A percentile compares a stretch with the other conserved stretches of the same genome.
Conservation (phyloP, 2,888 invertebrate genomes). For the Spisula subtruncata region DNA sequence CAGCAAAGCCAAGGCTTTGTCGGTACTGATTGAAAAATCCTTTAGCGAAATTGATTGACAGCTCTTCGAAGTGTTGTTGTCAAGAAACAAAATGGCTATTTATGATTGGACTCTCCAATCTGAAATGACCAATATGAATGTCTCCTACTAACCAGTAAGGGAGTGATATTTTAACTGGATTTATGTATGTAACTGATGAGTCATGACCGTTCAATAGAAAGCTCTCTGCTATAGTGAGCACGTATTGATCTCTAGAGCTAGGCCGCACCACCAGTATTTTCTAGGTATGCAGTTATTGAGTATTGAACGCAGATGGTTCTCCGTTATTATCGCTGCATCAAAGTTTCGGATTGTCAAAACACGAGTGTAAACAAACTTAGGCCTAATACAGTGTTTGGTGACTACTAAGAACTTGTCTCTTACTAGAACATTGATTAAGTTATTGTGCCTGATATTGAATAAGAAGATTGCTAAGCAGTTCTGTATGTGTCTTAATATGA, state of each 20-base stretch:
- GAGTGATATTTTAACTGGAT: slow-evolving; percentile 52
- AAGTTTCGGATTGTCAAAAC: slow-evolving; percentile 45
- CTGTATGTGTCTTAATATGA: neutral
- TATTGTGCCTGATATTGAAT: neutral
- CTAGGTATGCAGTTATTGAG: slow-evolving; percentile 46
- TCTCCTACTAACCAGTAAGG: slow-evolving; percentile 26
- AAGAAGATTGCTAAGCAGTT: neutral
- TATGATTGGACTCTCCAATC: slow-evolving; percentile 22
- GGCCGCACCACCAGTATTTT: slow-evolving; percentile 53
- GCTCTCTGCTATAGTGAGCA: slow-evolving; percentile 56
- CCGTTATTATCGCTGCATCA: slow-evolving; percentile 40
- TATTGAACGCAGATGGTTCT: slow-evolving; percentile 64
- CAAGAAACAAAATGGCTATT: slow-evolving; percentile 39
- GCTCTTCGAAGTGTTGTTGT: slow-evolving; percentile 12
- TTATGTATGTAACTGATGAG: slow-evolving; percentile 67
- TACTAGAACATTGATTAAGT: neutral
- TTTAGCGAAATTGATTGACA: slow-evolving; percentile 40
- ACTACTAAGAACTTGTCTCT: neutral
- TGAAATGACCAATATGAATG: slow-evolving; percentile 41
- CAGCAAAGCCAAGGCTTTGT: slow-evolving; percentile 38
- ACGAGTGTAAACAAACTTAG: slow-evolving; percentile 64
- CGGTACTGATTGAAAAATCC: slow-evolving; percentile 40
- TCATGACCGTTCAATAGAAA: slow-evolving; percentile 68
- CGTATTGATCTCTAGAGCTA: slow-evolving; percentile 57
- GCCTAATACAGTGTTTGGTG: neutral